A percentile compares a stretch with the other conserved stretches of the same genome.
phyloP scores from a whole-genome alignment of 2,888 invertebrate species.

The Macrosoma leucophasiata region DNA sequence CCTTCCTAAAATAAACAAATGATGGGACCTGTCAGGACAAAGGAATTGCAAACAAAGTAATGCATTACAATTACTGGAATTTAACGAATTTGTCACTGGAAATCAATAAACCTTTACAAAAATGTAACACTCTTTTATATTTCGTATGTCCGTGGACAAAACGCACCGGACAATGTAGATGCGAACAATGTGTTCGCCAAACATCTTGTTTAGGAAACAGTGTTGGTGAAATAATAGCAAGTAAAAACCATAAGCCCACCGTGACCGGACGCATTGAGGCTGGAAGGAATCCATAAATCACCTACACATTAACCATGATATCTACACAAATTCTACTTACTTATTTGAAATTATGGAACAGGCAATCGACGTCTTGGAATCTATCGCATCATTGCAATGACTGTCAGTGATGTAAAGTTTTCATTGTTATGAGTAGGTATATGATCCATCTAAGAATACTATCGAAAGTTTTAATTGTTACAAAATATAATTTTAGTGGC shows the following conservation, averaged over 20 bases:
- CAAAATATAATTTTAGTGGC: too few species aligned
- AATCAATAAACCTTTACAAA: constrained; percentile 41
- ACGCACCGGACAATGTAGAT: constrained; percentile 31
- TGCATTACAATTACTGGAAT: constrained; percentile 36
- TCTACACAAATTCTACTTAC: too few species aligned
- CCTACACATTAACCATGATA: constrained; percentile 21
- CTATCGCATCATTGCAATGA: too few species aligned
- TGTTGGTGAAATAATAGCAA: constrained; percentile 39
- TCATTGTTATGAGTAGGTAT: too few species aligned
- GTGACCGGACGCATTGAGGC: constrained; percentile 39
- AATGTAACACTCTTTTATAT: constrained; percentile 40
- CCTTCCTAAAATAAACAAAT: constrained; percentile 23
- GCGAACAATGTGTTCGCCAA: constrained; percentile 44
- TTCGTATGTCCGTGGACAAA: constrained; percentile 28
- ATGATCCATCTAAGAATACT: too few species aligned
- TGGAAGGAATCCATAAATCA: constrained; percentile 36
- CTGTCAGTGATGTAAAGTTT: too few species aligned
- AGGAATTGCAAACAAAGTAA: constrained; percentile 27
- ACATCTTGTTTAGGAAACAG: constrained; percentile 65
- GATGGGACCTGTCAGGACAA: constrained; percentile 16
- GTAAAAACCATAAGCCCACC: constrained; percentile 53
- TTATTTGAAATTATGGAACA: too few species aligned
- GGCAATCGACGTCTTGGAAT: too few species aligned
- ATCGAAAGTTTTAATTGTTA: too few species aligned
- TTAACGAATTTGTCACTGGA: constrained; percentile 44